Evolutionary conservation across 2,888 invertebrate species (phyloP).

Genomic region (Tipula confusa): DNA sequence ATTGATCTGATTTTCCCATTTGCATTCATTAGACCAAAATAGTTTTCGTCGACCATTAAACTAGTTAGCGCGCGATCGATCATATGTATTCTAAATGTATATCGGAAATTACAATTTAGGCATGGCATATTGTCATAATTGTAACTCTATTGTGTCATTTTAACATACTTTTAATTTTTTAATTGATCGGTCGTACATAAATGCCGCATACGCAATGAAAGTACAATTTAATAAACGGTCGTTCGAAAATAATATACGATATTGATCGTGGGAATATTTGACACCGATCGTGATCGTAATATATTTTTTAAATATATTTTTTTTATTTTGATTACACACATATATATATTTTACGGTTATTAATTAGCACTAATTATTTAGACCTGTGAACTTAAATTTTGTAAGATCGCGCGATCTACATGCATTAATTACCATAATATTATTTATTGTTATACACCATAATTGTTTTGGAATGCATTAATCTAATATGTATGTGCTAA

Average conservation of each 20-base stretch:
- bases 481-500: not conserved
- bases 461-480: not conserved
- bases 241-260: not conserved
- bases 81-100: not conserved
- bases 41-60: not conserved
- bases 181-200: not conserved
- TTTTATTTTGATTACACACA: no score
- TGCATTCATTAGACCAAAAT: not conserved
- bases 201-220: not conserved
- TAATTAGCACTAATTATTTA: not conserved
- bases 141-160: not conserved
- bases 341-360: not conserved
- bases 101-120: slow-evolving; percentile 1
- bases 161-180: slow-evolving; percentile 12
- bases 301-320: not conserved
- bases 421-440: not conserved
- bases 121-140: slow-evolving; percentile 14
- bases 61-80: not conserved
- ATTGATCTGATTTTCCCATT: not conserved
- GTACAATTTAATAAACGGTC: not conserved
- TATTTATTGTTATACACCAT: not conserved
- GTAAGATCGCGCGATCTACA: not conserved
- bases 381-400: not conserved
- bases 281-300: not conserved
- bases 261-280: slow-evolving; percentile 6